Conservation (phyloP, 2,113 vertebrate genomes). For the Donacobius atricapilla region DNA sequence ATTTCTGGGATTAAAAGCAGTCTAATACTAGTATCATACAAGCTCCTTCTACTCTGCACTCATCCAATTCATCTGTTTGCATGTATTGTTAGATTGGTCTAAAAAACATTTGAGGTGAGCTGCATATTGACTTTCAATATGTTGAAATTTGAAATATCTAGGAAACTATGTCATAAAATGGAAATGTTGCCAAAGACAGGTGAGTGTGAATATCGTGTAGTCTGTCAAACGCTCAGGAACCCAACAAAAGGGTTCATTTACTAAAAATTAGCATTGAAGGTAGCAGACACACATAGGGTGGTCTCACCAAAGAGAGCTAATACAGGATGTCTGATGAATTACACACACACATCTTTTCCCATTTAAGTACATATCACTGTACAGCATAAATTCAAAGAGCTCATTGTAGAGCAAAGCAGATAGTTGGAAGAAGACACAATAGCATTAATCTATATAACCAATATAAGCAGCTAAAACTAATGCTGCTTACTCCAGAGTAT, state of each 20-base stretch:
- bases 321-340: background rate
- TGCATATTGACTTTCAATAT: background rate
- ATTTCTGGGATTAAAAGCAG: background rate
- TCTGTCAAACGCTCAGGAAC: background rate
- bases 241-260: background rate
- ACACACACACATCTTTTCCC: background rate
- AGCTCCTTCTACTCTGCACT: background rate
- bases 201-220: accelerated
- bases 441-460: background rate
- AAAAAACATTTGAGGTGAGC: background rate
- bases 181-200: background rate
- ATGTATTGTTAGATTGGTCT: background rate
- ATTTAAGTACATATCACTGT: background rate
- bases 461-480: constrained; percentile 1
- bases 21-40: background rate
- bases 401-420: background rate
- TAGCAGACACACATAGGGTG: accelerated
- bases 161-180: background rate
- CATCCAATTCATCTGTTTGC: background rate
- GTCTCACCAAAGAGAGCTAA: background rate
- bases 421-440: background rate
- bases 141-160: background rate
- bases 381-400: background rate
- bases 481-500: background rate
- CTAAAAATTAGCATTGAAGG: background rate